Evolutionary conservation across 2,888 invertebrate species (phyloP), one percentile per base, ranked within the genome.

Genomic region (Hydriomena furcata): DNA sequence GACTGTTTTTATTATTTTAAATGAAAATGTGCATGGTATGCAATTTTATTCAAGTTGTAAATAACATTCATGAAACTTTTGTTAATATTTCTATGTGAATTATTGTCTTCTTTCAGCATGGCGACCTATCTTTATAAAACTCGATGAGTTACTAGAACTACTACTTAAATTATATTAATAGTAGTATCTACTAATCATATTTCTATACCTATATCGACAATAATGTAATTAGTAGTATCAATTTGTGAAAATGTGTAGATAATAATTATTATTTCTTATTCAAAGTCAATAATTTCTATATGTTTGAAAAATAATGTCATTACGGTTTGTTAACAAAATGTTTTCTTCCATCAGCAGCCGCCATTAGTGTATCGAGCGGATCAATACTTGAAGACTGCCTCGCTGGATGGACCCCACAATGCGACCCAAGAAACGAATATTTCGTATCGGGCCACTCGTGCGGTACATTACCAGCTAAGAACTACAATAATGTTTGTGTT

Each of bases 281-380:
- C 4, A 17, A 3, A 17, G 2, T 17, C 17, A 17, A 2, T 17
- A 17, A 17, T 4, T 2, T 28, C 12, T 38, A 24, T 27, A 4
- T 38, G 34, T 10, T 12, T 24, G n/a, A n/a, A 8, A 6, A 20
- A 20, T n/a, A n/a, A 8, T 17, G 4, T 7, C 1, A 20, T 34
- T 28, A 24, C 6, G 8, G 7, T 41, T 35, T 53, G 52, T 52
- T 58, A 50, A 58, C 8, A 25, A n/a, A 6, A 11, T 17, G 27
- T 12, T 60, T 30, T 64, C 48, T 63, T 77, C 69, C 20, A n/a
- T n/a, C 84, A 82, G 77, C 83, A 90, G 90, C 89, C 90, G 90
- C 86, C 90, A 90, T 66, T 90, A 90, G 73, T 59, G 66, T 70
- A 75, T 65, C 71, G 79, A 71, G 83, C 76, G 80, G 76, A 73